These are phyloP conservation scores for Herpetotheres cachinnans DNA, from an alignment of 2,113 vertebrate species.

Conservation along the genomic window DNA sequence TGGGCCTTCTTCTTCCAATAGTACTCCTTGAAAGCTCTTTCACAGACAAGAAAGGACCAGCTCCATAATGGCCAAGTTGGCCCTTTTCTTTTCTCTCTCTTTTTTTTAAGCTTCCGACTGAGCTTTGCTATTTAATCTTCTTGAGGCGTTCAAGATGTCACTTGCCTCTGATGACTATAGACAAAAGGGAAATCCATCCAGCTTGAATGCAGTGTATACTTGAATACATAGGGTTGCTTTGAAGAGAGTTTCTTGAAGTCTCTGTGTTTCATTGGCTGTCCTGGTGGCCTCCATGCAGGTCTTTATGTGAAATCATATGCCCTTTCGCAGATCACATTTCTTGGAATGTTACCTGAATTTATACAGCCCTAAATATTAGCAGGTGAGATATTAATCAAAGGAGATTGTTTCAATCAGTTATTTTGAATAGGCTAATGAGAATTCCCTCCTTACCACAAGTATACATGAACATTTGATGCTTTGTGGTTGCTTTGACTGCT, in stretches of 20 bases:
- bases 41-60: slow-evolving; percentile 81
- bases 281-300: slow-evolving; percentile 78
- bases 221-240: slow-evolving; percentile 84
- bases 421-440: not conserved
- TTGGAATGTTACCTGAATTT: slow-evolving; percentile 59
- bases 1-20: slow-evolving; percentile 80
- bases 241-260: slow-evolving; percentile 84
- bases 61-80: slow-evolving; percentile 82
- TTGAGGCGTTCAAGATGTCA: slow-evolving; percentile 93
- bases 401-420: not conserved
- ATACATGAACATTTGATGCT: not conserved
- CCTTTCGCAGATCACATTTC: slow-evolving; percentile 53
- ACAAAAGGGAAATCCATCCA: slow-evolving; percentile 85
- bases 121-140: slow-evolving; percentile 94
- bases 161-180: slow-evolving; percentile 86
- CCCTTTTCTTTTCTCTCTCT: slow-evolving; percentile 81
- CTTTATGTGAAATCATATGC: slow-evolving; percentile 71
- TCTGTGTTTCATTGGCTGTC: slow-evolving; percentile 77
- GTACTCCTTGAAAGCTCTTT: slow-evolving; percentile 85
- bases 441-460: not conserved
- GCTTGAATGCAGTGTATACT: slow-evolving; percentile 79
- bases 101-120: slow-evolving; percentile 83
- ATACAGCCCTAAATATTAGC: slow-evolving; percentile 64
- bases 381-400: slow-evolving; percentile 65
- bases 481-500: not conserved